Evolutionary conservation across 2,797 vertebrate species (phyloP), one percentile per base, ranked within the genome.

Genomic region (Pterois miles): DNA sequence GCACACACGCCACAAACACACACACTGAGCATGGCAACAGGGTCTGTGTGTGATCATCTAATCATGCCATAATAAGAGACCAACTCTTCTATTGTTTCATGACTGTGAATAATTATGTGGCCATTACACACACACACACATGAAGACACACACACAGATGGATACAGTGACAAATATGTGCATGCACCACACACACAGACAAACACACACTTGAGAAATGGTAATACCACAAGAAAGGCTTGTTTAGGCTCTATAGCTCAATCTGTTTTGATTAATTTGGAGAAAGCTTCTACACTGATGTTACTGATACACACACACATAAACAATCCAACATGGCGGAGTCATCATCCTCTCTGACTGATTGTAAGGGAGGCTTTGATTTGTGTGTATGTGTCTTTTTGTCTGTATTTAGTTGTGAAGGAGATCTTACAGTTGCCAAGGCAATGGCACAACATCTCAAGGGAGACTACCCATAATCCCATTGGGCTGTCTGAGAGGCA

Each of bases 21-120:
- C 65, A 76, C 46, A 33, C 56, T 58, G 53, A 60, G 29, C n/a
- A 27, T 64, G 67, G 77, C 83, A 88, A 57, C 60, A 36, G 68
- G 23, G 57, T 59, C 75, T 85, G 75, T 86, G 75, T 87, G 77
- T 84, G 79, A 91, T 88, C 80, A 81, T 87, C 53, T 91, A 80
- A 90, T 91, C 71, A 76, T 60, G 20, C 77, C 57, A 76, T 89
- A 89, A 91, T 85, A 84, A 88, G 80, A 90, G 87, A 86, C 79
- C 58, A 73, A 57, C 65, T 86, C 79, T 40, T 82, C 71, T 85
- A 86, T 92, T 92, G 90, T 92, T 91, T 90, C 89, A 91, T 89
- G 90, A 86, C 88, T 87, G 83, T 85, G 88, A 91, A 89, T 90
- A 90, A 92, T 92, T 84, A 84, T 91, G 82, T 76, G 76, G 83